phyloP scores from a whole-genome alignment of 2,888 invertebrate genomes.

The Rhagonycha fulva region DNA sequence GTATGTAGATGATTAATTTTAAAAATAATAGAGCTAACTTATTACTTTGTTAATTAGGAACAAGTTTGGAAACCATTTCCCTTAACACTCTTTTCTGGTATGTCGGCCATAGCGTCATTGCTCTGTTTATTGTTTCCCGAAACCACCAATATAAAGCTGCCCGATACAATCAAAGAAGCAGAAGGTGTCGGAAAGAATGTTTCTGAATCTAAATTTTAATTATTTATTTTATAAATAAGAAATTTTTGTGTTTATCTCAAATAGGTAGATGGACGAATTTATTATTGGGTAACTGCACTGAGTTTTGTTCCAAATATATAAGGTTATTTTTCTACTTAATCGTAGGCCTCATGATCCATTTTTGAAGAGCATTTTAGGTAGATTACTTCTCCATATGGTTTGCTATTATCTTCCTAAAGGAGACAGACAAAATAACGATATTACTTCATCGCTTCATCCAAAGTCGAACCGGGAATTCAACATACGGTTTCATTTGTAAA shows the following conservation, averaged over 20 bases:
- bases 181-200: conserved; percentile 56
- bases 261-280: not conserved
- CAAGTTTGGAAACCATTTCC: conserved; percentile 59
- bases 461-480: too few species aligned
- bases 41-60: conserved; percentile 39
- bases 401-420: too few species aligned
- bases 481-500: too few species aligned
- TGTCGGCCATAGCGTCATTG: conserved; percentile 65
- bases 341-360: too few species aligned
- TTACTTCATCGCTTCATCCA: too few species aligned
- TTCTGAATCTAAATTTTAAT: not conserved
- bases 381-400: too few species aligned
- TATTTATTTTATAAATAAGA: not conserved
- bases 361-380: too few species aligned
- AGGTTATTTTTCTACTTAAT: too few species aligned
- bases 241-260: not conserved
- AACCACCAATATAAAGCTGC: conserved; percentile 66
- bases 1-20: conserved; percentile 51
- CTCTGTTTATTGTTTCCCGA: conserved; percentile 71
- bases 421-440: too few species aligned
- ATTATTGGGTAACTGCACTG: too few species aligned
- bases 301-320: too few species aligned
- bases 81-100: conserved; percentile 65
- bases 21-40: not conserved
- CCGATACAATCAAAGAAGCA: conserved; percentile 73